Percentiles rank a stretch among this genome's conserved stretches.
Evolutionary conservation across 2,797 vertebrate genomes (phyloP).

Genomic region (Hyperoplus immaculatus): DNA sequence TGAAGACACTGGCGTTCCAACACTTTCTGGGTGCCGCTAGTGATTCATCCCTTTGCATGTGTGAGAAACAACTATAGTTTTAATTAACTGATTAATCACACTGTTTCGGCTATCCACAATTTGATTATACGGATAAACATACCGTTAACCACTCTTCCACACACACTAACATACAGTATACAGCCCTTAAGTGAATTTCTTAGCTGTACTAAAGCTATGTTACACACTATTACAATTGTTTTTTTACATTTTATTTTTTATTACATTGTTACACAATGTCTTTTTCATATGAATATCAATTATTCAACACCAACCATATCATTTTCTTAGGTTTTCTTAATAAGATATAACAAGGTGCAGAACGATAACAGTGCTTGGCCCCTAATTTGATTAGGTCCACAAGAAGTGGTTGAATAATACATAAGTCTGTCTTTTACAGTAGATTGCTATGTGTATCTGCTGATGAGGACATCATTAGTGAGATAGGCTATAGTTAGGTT

Average conservation of each 20-base stretch:
- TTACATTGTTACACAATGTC: too few species aligned
- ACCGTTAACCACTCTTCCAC: neutral
- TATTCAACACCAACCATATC: neutral
- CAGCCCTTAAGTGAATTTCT: neutral
- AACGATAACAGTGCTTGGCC: neutral
- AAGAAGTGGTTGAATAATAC: constrained; percentile 33
- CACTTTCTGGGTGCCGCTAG: constrained; percentile 7
- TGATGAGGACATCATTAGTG: constrained; percentile 33
- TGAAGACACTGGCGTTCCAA: neutral
- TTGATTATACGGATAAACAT: constrained; percentile 12
- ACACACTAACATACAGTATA: neutral
- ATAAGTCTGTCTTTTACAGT: constrained; percentile 19
- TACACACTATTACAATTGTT: constrained; percentile 4
- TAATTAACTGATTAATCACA: neutral
- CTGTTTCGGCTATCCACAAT: neutral
- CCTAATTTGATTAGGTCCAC: neutral
- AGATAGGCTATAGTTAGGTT: constrained; percentile 9
- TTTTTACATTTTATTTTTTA: too few species aligned
- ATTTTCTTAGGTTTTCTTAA: constrained; percentile 1
- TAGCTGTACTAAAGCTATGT: neutral
- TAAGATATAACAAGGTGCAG: neutral
- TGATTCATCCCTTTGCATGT: neutral
- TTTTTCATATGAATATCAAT: constrained; percentile 13
- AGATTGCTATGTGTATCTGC: constrained; percentile 13
- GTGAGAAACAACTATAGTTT: neutral